These are phyloP conservation scores for Laticauda laticaudata DNA, from an alignment of 2,113 vertebrate species.

Conservation along the genomic window DNA sequence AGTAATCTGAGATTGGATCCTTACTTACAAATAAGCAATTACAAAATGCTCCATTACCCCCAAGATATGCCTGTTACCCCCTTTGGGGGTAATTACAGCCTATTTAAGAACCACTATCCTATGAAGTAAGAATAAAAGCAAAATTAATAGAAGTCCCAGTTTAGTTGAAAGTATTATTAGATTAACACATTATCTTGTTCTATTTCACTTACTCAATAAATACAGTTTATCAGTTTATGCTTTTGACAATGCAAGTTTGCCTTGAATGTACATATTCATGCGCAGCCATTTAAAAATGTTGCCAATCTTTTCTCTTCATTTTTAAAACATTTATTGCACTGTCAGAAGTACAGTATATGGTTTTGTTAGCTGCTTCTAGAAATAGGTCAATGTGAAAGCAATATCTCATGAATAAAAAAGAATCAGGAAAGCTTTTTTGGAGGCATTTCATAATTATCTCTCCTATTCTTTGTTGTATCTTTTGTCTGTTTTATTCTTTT, in stretches of 20 bases:
- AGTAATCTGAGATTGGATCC: background rate
- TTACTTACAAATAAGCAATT: background rate
- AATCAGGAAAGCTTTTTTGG: constrained; percentile 49
- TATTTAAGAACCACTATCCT: background rate
- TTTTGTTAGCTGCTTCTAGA: constrained; percentile 8
- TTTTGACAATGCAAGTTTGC: background rate
- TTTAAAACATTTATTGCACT: constrained; percentile 21
- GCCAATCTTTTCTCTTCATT: background rate
- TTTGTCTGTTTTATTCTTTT: constrained; percentile 49
- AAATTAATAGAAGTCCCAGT: background rate
- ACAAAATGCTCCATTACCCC: background rate
- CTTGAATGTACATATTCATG: background rate
- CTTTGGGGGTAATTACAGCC: background rate
- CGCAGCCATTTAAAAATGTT: background rate
- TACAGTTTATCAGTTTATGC: background rate
- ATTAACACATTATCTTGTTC: constrained; percentile 6
- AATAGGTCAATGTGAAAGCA: constrained; percentile 30
- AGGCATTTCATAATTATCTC: constrained; percentile 47
- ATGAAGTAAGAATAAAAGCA: background rate
- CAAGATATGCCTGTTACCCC: background rate
- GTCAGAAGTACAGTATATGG: constrained; percentile 4
- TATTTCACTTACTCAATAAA: constrained; percentile 18
- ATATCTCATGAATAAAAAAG: constrained; percentile 51
- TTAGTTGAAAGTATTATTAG: background rate
- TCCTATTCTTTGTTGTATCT: constrained; percentile 42